Evolutionary conservation across 2,888 invertebrate genomes (phyloP), one percentile per base, ranked within the genome.

Genomic region (Plebejus argus): DNA sequence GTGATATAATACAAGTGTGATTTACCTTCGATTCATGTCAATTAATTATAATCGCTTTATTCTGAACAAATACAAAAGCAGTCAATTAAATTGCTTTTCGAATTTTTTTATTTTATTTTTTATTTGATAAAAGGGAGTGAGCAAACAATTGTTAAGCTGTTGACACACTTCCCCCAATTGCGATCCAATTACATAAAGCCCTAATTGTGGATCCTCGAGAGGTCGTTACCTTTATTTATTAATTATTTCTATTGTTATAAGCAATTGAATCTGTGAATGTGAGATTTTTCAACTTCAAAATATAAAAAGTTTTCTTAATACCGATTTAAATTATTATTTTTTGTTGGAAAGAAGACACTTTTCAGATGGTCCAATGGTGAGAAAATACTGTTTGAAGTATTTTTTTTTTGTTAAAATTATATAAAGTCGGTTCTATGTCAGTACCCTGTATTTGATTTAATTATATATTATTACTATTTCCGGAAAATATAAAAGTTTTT

Each of bases 141-240:
- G 72, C 35, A 72, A 45, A 39, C 20, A 15, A 45, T 45, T 20
- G 45, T 72, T 6, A 45, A 20, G 72, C 12, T 39, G 10, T 39
- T 39, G 72, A 72, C 72, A 72, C 72, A 72, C 72, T 72, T 45
- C 45, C 45, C 45, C 72, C 45, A 72, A 45, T 72, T 72, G 6
- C 23, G 72, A 33, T 45, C 20, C 45, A 39, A 72, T 39, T 72
- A 72, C 20, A 45, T 20, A 45, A 20, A 18, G 10, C 12, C 23
- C 20, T 45, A 39, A 39, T 20, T 45, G 72, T 45, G 23, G 18
- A 39, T 18, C 33, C 39, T 72, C 7, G 12, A n/a, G 45, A 71
- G 45, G 8, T 45, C 72, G 28, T 66, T 3, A 33, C 28, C 28
- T 28, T 33, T 28, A 33, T 61, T 61, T 12, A 61, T 61, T 33